Percentiles rank a stretch among this genome's conserved stretches.
phyloP scores from a whole-genome alignment of 2,113 vertebrate species.

The Oxyruncus cristatus region DNA sequence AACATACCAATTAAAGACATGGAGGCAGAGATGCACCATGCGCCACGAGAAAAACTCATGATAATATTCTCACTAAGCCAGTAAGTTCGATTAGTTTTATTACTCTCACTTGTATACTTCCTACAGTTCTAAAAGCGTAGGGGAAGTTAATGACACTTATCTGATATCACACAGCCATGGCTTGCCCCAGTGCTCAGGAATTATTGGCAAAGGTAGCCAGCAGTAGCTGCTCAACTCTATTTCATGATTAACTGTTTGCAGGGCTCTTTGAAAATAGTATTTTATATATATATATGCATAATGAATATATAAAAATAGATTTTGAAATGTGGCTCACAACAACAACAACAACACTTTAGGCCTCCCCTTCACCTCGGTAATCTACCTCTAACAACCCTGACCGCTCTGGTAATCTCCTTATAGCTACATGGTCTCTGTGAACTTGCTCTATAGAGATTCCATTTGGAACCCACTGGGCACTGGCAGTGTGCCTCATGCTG shows the following conservation, averaged over 20 bases:
- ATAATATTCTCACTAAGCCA: slow-evolving; percentile 14
- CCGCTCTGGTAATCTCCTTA: background rate
- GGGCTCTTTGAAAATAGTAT: background rate
- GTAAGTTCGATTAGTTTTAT: slow-evolving; percentile 56
- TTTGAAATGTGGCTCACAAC: background rate
- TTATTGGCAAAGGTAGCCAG: background rate
- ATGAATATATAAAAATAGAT: background rate
- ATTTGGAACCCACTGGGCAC: background rate
- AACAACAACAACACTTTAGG: background rate
- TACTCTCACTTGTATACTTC: slow-evolving; percentile 40
- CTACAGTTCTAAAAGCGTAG: background rate
- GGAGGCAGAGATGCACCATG: slow-evolving; percentile 5
- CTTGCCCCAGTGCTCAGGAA: background rate
- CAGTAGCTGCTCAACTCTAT: background rate
- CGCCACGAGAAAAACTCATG: background rate
- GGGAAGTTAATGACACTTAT: slow-evolving; percentile 13
- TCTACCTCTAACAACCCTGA: background rate
- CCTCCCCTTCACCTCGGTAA: background rate
- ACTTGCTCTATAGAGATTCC: rapidly evolving
- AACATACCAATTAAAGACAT: slow-evolving; percentile 53
- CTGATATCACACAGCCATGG: background rate
- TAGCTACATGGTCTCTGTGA: rapidly evolving
- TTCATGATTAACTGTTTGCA: background rate
- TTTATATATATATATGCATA: background rate
- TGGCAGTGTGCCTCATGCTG: background rate